Percentiles rank a stretch among this genome's conserved stretches.
Conservation (phyloP, 2,888 invertebrate species). For the Cepaea hortensis region DNA sequence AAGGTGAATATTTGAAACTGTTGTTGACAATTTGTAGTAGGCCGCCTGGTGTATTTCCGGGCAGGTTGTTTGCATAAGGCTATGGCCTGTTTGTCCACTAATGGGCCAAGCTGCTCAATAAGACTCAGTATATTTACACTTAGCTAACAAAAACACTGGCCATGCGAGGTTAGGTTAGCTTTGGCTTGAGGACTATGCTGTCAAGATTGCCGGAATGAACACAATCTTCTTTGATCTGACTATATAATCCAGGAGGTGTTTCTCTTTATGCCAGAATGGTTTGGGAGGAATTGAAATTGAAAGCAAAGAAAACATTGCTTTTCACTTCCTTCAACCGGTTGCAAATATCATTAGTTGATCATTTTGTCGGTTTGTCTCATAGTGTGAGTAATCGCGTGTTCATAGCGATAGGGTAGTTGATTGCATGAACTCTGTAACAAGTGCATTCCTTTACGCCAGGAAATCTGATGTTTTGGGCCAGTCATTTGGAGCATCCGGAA, state of each 20-base stretch:
- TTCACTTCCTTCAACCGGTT: not conserved
- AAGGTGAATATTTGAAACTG: not conserved
- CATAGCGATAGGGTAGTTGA: too few relatives aligned
- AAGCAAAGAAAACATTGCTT: not conserved
- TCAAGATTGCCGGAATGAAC: not conserved
- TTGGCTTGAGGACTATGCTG: not conserved
- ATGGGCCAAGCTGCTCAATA: constrained; percentile 9
- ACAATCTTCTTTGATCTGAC: not conserved
- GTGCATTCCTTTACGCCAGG: too few relatives aligned
- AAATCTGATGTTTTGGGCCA: too few relatives aligned
- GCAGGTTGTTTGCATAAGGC: constrained; percentile 9
- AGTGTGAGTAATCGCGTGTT: too few relatives aligned
- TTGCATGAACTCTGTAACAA: too few relatives aligned
- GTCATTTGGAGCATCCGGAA: too few relatives aligned
- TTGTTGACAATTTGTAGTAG: constrained; percentile 30
- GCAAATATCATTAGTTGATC: too few relatives aligned
- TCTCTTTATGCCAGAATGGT: constrained; percentile 6
- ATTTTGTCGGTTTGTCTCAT: too few relatives aligned
- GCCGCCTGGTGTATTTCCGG: constrained; percentile 25
- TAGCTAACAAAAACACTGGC: not conserved
- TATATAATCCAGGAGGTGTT: constrained; percentile 9
- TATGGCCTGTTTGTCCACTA: constrained; percentile 17
- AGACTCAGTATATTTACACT: not conserved
- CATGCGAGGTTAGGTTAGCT: not conserved
- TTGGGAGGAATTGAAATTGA: not conserved